phyloP scores from a whole-genome alignment of 1,140 invertebrate species.

The Diabrotica virgifera region DNA sequence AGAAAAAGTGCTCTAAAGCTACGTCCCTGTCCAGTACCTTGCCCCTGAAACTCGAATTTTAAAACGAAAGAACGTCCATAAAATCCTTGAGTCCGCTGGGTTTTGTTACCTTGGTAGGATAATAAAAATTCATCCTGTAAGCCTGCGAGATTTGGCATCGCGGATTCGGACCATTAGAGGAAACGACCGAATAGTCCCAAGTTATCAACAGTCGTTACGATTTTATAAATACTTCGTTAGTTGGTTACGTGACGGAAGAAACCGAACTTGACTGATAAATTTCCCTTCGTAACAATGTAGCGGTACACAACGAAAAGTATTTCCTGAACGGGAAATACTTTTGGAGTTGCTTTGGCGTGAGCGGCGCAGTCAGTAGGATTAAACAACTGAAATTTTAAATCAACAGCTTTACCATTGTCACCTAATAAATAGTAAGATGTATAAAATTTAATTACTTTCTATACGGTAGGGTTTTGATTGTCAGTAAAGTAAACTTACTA shows the following conservation, averaged over 20 bases:
- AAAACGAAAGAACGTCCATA: neutral
- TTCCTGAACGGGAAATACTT: no score
- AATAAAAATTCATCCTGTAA: constrained; percentile 3
- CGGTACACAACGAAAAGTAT: no score
- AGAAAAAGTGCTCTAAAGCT: neutral
- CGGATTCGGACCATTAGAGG: neutral
- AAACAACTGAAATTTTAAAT: no score
- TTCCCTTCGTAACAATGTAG: no score
- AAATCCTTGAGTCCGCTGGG: neutral
- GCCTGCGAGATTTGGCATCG: neutral
- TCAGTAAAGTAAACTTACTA: no score
- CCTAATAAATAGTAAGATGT: no score
- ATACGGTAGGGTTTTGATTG: no score
- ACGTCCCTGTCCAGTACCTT: neutral
- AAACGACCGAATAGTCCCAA: neutral
- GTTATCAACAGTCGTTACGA: neutral
- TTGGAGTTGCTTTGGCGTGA: no score
- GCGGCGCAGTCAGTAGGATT: no score
- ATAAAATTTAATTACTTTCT: no score
- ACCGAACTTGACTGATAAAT: neutral
- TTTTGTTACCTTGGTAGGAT: neutral
- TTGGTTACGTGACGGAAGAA: neutral
- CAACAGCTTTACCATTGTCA: no score
- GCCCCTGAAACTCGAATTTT: neutral
- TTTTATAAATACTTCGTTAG: neutral